Evolutionary conservation across 2,888 invertebrate species (phyloP).

Genomic region (Drosophila leonis): DNA sequence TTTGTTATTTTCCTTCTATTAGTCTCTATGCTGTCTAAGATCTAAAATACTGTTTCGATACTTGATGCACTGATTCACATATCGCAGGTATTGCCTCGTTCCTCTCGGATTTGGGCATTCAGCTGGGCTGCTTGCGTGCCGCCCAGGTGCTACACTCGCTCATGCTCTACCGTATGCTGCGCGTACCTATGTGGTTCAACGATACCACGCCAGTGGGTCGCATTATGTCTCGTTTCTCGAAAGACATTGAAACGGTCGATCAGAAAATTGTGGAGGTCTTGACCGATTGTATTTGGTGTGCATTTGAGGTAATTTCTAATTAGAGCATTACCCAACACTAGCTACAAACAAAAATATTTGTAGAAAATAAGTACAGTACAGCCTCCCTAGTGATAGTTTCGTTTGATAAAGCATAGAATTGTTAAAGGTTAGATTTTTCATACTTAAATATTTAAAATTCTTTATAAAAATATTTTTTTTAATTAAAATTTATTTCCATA

Average conservation of each 20-base stretch:
- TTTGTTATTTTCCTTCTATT: conserved; percentile 22
- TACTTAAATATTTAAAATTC: not conserved
- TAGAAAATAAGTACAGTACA: not conserved
- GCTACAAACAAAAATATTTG: not conserved
- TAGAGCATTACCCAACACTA: conserved; percentile 7
- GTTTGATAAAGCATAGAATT: too few species aligned
- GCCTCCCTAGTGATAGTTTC: not conserved
- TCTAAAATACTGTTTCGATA: conserved; percentile 8
- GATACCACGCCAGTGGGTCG: conserved; percentile 89
- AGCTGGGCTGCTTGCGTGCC: conserved; percentile 86
- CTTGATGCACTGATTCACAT: conserved; percentile 14
- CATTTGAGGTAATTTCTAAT: conserved; percentile 86
- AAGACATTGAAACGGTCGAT: conserved; percentile 86
- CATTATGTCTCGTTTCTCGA: conserved; percentile 87
- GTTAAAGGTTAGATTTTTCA: too few species aligned
- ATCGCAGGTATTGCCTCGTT: conserved; percentile 89
- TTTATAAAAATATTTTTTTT: not conserved
- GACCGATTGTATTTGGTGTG: conserved; percentile 87
- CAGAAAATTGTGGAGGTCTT: conserved; percentile 85
- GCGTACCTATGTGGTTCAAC: conserved; percentile 87
- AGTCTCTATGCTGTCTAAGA: conserved; percentile 17
- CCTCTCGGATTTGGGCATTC: conserved; percentile 89
- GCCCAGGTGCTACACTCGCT: conserved; percentile 83
- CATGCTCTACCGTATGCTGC: conserved; percentile 86
- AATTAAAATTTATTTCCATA: not conserved